Evolutionary conservation across 1,140 invertebrate species (phyloP), one percentile per base, ranked within the genome.

Genomic region (Aphelinus atriplicis): DNA sequence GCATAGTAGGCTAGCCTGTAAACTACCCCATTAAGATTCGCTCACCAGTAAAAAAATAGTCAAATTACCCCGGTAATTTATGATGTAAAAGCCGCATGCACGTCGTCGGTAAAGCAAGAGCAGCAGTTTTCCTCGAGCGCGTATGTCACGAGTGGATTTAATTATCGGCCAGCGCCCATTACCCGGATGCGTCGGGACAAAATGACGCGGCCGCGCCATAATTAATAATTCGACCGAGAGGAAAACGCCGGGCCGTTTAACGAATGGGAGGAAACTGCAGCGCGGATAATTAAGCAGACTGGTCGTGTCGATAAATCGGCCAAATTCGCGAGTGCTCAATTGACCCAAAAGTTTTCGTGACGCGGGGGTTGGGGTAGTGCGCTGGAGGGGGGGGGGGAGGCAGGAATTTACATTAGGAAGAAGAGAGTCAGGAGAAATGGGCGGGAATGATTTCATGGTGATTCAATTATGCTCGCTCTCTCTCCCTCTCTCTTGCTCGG

Each of bases 181-280:
- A 73, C 46, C 51, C 45, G 3, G 65, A 53, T 55, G 45, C 50
- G 63, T 48, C 42, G 58, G 45, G 9, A 10, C 57, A 55, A 46
- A 73, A 73, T 73, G 55, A 66, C 71, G 55, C 55, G 62, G 45
- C n/a, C 50, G 45, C 63, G 72, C 65, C 51, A 68, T 63, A 74
- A 74, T 74, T 74, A 74, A 74, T 74, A 68, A 74, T 74, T 74
- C 58, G 65, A 46, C n/a, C 42, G 71, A 55, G 46, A 7, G 3
- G 63, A 58, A 69, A 58, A 61, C 45, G 51, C 42, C 58, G 57
- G 7, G 43, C 60, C 47, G 48, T 63, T 68, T 48, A 74, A 74
- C 63, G 72, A 74, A 73, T 61, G 72, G 56, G 72, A 68, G 62
- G 72, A 62, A 10, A 51, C 55, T 26, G 51, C 55, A 43, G 42